Evolutionary conservation across 2,888 invertebrate species (phyloP), one percentile per base, ranked within the genome.

Genomic region (Asteroscopus sphinx): DNA sequence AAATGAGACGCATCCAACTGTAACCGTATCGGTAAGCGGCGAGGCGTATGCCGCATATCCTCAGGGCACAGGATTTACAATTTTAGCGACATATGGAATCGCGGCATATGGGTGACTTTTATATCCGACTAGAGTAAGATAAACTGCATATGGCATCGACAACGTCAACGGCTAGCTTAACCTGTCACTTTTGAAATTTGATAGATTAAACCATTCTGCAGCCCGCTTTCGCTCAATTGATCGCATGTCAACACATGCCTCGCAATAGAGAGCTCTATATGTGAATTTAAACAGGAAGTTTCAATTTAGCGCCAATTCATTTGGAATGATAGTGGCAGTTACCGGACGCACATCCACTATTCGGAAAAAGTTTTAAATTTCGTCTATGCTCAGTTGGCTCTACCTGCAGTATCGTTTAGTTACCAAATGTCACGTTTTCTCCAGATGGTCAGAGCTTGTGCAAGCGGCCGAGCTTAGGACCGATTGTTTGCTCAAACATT

Each of bases 251-350:
- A 88, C 88, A 87, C 85, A 85, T 87, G 90, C 78, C 86, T 85
- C 81, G 81, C 87, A 87, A 89, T 89, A 88, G 87, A 86, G 83
- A 83, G 79, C 80, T 83, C 83, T 83, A 87, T 85, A 87, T 85
- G 86, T 89, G 88, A 90, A 92, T 87, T 90, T 88, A 90, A 92
- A 88, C 89, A 92, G 93, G 94, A 94, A 92, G 90, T 82, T 85
- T 86, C 91, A 93, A 92, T 93, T 94, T 91, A 91, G 89, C 83
- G 88, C 85, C 89, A 92, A 93, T 92, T 93, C 93, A 87, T 88
- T 88, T 74, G 92, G 90, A 92, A 93, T 86, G 87, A 89, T 88
- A 88, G 83, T 76, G 79, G 77, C 79, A 74, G 80, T 80, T 77
- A 80, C 86, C 90, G 90, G 90, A 90, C 87, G 88, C 81, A 72